Evolutionary conservation across 2,888 invertebrate genomes (phyloP).

Genomic region (Hirtodrosophila alboralis): DNA sequence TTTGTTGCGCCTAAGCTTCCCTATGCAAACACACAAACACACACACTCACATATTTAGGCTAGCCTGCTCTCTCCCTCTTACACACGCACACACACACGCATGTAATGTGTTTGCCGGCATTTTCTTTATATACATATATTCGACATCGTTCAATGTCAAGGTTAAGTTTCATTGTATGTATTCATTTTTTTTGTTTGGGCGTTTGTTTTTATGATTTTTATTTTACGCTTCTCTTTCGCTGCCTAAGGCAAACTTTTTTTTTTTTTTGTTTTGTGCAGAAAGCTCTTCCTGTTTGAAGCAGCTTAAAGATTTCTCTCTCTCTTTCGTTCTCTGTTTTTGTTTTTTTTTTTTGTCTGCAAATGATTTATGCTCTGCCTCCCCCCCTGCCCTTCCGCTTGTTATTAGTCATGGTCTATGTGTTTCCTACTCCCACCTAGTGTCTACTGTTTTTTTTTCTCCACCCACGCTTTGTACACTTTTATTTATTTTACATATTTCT

Average conservation of each 20-base stretch:
- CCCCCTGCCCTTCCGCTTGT: too few species aligned
- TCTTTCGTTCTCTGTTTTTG: too few species aligned
- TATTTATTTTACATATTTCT: too few species aligned
- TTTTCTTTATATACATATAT: conserved; percentile 59
- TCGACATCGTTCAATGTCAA: conserved; percentile 74
- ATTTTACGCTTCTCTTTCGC: conserved; percentile 50
- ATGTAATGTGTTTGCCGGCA: conserved; percentile 55
- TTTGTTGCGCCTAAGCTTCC: conserved; percentile 16
- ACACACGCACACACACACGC: conserved; percentile 12
- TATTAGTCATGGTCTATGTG: conserved; percentile 54
- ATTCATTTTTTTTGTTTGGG: conserved; percentile 54
- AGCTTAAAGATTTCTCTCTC: conserved; percentile 37
- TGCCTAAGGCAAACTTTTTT: conserved; percentile 46
- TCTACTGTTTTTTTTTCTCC: too few species aligned
- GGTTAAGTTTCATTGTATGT: conserved; percentile 68
- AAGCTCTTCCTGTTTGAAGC: conserved; percentile 70
- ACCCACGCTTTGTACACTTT: too few species aligned
- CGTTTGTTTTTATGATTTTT: conserved; percentile 65
- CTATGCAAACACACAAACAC: conserved; percentile 16
- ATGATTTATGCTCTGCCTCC: conserved; percentile 57
- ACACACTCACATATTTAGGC: conserved; percentile 11
- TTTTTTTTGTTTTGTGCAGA: conserved; percentile 59
- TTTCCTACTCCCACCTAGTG: conserved; percentile 1
- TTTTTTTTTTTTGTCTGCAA: conserved; percentile 53
- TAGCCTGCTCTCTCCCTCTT: too few species aligned